phyloP scores from a whole-genome alignment of 2,797 vertebrate species.

The Semotilus atromaculatus region DNA sequence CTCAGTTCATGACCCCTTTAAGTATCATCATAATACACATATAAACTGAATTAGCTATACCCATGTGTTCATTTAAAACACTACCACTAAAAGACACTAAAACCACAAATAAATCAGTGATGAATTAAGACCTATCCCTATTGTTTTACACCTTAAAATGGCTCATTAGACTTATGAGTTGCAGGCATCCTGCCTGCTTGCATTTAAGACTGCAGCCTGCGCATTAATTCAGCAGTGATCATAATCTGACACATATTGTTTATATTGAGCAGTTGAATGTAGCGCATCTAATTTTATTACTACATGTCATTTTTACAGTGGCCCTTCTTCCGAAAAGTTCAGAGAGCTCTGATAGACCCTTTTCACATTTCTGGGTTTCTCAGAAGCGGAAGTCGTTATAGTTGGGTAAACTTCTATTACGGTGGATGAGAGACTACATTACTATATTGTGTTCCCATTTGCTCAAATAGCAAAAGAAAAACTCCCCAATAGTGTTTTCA shows the following conservation, averaged over 20 bases:
- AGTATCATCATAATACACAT: too few species aligned
- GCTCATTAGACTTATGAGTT: conserved; percentile 9
- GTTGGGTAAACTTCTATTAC: too few species aligned
- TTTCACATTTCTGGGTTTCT: too few species aligned
- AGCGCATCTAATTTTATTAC: background rate
- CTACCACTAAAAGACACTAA: conserved; percentile 14
- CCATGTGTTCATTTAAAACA: conserved; percentile 14
- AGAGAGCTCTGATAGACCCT: background rate
- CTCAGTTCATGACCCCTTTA: too few species aligned
- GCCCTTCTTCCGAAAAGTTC: background rate
- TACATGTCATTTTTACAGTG: background rate
- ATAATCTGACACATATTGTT: conserved; percentile 15
- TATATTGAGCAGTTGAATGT: conserved; percentile 25
- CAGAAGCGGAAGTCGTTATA: too few species aligned
- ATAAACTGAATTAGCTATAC: too few species aligned
- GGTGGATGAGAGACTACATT: too few species aligned
- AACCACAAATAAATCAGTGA: conserved; percentile 28
- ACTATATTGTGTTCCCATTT: too few species aligned
- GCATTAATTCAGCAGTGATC: conserved; percentile 22
- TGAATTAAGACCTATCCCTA: background rate
- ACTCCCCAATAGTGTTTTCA: too few species aligned
- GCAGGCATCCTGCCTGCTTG: background rate
- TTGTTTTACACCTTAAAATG: conserved; percentile 9
- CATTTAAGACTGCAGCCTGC: conserved; percentile 17
- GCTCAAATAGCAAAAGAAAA: too few species aligned